Evolutionary conservation across 1,140 invertebrate species (phyloP).

Genomic region (Temnothorax nylanderi): DNA sequence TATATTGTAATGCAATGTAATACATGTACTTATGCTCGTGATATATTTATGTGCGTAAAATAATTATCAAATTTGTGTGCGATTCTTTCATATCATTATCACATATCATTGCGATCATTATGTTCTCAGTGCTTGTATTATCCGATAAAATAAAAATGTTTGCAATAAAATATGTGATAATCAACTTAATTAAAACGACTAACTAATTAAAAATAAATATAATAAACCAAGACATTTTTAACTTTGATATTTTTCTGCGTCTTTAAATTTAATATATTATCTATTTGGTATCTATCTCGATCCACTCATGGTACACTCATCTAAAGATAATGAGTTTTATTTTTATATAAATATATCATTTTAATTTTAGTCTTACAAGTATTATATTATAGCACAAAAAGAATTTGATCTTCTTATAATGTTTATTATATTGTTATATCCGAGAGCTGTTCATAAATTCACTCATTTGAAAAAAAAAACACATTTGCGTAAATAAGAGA

Average conservation of each 20-base stretch:
- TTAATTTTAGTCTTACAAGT: background rate
- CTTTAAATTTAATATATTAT: background rate
- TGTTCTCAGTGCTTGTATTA: background rate
- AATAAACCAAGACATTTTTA: background rate
- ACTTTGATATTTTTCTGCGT: background rate
- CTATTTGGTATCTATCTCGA: background rate
- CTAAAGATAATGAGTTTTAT: background rate
- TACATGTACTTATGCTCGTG: constrained; percentile 34
- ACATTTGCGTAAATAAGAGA: background rate
- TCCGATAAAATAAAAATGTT: background rate
- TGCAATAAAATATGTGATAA: background rate
- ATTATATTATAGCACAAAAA: background rate
- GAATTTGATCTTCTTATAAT: background rate
- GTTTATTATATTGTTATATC: background rate
- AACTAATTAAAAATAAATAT: background rate
- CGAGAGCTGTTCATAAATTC: background rate
- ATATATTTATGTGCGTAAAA: background rate
- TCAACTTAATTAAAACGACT: background rate
- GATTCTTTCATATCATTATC: background rate
- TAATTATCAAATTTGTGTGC: background rate
- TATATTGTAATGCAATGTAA: constrained; percentile 68
- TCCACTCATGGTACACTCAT: background rate
- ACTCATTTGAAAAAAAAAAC: background rate
- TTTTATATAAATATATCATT: constrained; percentile 1
- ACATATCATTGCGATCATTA: background rate